phyloP scores from a whole-genome alignment of 2,113 vertebrate genomes.

The Mohoua ochrocephala region DNA sequence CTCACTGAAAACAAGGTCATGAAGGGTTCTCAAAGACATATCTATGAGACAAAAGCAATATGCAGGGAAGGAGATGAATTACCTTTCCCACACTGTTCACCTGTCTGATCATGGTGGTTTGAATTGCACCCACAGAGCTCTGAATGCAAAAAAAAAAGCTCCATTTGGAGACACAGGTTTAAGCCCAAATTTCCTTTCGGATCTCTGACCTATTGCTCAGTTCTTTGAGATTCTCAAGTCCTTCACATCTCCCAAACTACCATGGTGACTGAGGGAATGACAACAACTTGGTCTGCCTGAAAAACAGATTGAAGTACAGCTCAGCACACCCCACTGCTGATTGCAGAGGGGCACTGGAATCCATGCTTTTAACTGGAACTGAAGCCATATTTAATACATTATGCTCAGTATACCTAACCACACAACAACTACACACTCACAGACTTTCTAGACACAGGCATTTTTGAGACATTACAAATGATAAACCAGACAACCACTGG shows the following conservation, averaged over 20 bases:
- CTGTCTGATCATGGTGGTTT: neutral
- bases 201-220: neutral
- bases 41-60: neutral
- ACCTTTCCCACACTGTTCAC: neutral
- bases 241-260: neutral
- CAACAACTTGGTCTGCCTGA: neutral
- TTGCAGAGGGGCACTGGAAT: neutral
- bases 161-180: neutral
- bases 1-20: neutral
- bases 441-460: neutral
- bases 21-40: neutral
- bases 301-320: neutral
- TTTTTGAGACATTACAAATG: neutral
- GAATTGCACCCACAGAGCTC: neutral
- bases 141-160: neutral
- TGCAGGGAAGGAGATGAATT: neutral
- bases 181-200: neutral
- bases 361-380: neutral
- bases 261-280: neutral
- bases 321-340: neutral
- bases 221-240: neutral
- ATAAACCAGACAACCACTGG: neutral
- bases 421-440: neutral
- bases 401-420: neutral
- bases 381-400: neutral